Conservation (phyloP, 2,113 vertebrate species). For the Riparia riparia region DNA sequence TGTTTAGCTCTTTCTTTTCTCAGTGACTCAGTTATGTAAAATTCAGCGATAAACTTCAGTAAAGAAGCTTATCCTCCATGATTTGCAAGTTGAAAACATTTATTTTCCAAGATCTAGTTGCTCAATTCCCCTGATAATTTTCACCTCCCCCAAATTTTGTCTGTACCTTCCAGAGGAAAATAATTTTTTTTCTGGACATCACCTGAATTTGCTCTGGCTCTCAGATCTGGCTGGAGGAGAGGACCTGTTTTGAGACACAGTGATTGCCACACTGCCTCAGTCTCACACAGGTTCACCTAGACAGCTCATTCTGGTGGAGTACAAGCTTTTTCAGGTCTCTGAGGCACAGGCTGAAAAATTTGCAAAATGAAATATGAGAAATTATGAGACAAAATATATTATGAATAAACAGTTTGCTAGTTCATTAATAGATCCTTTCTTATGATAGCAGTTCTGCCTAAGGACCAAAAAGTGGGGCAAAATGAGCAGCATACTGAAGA, state of each 20-base stretch:
- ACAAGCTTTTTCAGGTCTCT: neutral
- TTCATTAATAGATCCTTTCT: neutral
- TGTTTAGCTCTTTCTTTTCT: neutral
- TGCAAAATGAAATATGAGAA: neutral
- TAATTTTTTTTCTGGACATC: neutral
- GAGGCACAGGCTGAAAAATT: neutral
- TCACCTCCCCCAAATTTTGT: neutral
- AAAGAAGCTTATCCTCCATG: neutral
- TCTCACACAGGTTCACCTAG: accelerated
- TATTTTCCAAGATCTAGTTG: neutral
- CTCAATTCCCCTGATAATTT: neutral
- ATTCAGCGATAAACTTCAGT: neutral
- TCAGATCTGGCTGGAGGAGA: neutral
- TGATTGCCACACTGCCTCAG: neutral
- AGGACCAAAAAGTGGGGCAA: neutral
- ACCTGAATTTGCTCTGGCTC: neutral
- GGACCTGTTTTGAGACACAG: neutral
- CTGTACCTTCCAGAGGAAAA: neutral
- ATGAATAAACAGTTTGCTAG: neutral
- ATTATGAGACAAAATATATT: neutral
- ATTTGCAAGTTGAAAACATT: neutral
- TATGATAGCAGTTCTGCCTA: neutral
- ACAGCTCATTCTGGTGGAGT: neutral
- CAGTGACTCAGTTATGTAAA: neutral
- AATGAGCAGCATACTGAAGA: neutral